Percentiles rank a stretch among this genome's conserved stretches.
Evolutionary conservation across 2,113 vertebrate genomes (phyloP).

Genomic region (Dendrocopos noguchii): DNA sequence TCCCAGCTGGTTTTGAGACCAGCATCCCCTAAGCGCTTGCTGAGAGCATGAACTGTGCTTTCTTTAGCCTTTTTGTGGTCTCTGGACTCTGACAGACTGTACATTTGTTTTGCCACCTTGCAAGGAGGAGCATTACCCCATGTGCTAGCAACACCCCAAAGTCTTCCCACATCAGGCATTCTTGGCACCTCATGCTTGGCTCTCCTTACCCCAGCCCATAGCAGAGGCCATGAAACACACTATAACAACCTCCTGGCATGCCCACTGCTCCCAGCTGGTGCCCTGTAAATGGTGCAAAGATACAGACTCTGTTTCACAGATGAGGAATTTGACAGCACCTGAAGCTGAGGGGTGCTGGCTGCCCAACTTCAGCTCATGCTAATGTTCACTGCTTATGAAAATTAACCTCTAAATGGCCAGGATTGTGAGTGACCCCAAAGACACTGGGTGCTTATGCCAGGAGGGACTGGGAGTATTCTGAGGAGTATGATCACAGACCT

Average conservation of each 20-base stretch:
- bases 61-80: accelerated
- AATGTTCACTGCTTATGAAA: not conserved
- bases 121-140: not conserved
- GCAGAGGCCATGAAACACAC: not conserved
- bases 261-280: not conserved
- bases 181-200: not conserved
- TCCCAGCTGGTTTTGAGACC: not conserved
- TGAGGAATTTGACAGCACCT: not conserved
- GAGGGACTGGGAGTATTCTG: not conserved
- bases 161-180: accelerated
- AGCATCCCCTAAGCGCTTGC: accelerated
- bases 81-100: not conserved
- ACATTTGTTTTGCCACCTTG: not conserved
- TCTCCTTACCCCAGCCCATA: not conserved
- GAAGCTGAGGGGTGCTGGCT: not conserved
- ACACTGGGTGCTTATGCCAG: not conserved
- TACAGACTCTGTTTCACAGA: not conserved
- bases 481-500: not conserved
- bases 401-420: not conserved
- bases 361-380: accelerated
- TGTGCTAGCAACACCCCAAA: accelerated
- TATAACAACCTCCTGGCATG: too few species aligned
- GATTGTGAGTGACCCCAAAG: not conserved
- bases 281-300: accelerated
- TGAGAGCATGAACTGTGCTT: not conserved